phyloP scores from a whole-genome alignment of 2,888 invertebrate genomes.

The Cerceris ruficornis region DNA sequence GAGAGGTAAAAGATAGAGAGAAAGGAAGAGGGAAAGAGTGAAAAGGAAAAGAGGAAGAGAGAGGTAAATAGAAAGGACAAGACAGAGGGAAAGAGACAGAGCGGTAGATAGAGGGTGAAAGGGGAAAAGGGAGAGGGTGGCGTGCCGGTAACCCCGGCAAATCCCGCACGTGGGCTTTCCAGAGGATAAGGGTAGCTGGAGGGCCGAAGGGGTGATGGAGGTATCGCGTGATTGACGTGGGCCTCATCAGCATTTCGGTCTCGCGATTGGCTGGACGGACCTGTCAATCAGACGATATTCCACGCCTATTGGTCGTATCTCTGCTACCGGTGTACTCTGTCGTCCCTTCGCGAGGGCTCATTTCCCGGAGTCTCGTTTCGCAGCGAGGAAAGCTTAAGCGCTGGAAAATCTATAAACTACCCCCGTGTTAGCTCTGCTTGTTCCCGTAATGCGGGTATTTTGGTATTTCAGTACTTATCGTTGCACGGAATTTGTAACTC shows the following conservation, averaged over 20 bases:
- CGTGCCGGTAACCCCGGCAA: slow-evolving; percentile 54
- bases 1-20: too few species aligned
- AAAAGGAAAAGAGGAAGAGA: too few species aligned
- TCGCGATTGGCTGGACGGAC: slow-evolving; percentile 90
- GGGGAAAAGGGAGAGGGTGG: slow-evolving; percentile 41
- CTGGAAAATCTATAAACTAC: not conserved
- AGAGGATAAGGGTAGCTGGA: slow-evolving; percentile 55
- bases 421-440: too few species aligned
- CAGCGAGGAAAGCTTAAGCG: not conserved
- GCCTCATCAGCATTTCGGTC: slow-evolving; percentile 89
- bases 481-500: too few species aligned
- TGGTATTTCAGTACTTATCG: too few species aligned
- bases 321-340: slow-evolving; percentile 36
- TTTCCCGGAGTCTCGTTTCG: slow-evolving; percentile 1
- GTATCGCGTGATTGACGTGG: slow-evolving; percentile 88
- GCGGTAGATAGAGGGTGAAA: not conserved
- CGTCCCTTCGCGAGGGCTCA: slow-evolving; percentile 40
- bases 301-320: slow-evolving; percentile 82
- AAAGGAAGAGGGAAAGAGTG: too few species aligned
- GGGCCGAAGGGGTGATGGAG: slow-evolving; percentile 77
- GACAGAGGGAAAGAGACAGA: slow-evolving; percentile 28
- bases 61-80: not conserved
- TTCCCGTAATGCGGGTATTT: too few species aligned
- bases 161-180: slow-evolving; percentile 59
- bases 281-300: slow-evolving; percentile 89